A percentile compares a stretch with the other conserved stretches of the same genome.
phyloP scores from a whole-genome alignment of 2,113 vertebrate species.

The Opisthocomus hoazin region DNA sequence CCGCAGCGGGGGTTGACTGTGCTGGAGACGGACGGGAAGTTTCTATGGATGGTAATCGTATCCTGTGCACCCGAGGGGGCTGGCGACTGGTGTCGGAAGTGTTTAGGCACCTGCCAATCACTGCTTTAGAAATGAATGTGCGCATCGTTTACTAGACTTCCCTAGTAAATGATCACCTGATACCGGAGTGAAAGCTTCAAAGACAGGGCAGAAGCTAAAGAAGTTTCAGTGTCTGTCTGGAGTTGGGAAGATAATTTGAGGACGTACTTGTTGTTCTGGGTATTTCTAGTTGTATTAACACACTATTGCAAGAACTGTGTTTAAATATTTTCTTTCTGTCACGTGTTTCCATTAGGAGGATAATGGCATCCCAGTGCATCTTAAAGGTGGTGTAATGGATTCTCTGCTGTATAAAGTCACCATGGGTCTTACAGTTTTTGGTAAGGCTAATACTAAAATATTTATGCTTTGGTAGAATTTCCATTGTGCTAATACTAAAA shows the following conservation, averaged over 20 bases:
- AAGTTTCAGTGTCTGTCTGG: background rate
- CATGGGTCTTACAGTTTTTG: constrained; percentile 74
- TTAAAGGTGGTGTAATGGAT: constrained; percentile 85
- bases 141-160: background rate
- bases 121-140: background rate
- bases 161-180: background rate
- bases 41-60: background rate
- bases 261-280: background rate
- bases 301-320: background rate
- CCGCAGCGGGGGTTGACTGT: background rate
- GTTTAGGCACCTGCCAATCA: background rate
- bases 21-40: background rate
- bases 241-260: background rate
- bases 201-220: background rate
- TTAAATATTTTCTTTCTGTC: background rate
- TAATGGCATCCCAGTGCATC: constrained; percentile 85
- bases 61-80: accelerated
- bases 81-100: background rate
- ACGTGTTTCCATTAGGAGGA: constrained; percentile 77
- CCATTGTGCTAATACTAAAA: background rate
- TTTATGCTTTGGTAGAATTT: background rate
- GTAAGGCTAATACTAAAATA: constrained; percentile 68
- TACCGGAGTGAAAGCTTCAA: background rate
- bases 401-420: constrained; percentile 82
- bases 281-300: background rate